Evolutionary conservation across 2,113 vertebrate species (phyloP).

Genomic region (Mormyrus lacerda): DNA sequence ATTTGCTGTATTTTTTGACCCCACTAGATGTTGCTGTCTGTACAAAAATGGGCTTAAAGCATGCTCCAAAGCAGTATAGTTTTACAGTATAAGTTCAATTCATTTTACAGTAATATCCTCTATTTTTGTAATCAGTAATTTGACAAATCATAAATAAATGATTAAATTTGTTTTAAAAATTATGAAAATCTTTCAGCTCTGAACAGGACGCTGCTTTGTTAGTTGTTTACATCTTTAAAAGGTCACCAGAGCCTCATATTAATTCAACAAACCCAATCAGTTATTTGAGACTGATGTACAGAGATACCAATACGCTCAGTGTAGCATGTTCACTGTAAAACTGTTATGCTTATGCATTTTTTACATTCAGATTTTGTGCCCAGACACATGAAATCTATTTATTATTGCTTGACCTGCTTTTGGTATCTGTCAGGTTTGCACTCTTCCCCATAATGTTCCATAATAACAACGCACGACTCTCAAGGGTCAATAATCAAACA

Average conservation of each 20-base stretch:
- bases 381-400: not conserved
- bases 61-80: not conserved
- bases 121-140: not conserved
- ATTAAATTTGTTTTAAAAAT: not conserved
- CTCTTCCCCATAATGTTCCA: constrained; percentile 19
- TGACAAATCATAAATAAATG: not conserved
- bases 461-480: not conserved
- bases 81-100: not conserved
- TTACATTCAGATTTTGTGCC: not conserved
- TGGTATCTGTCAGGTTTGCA: not conserved
- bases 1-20: not conserved
- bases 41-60: not conserved
- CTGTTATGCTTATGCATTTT: not conserved
- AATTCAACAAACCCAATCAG: not conserved
- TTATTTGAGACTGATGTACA: not conserved
- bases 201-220: not conserved
- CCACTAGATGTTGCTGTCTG: not conserved
- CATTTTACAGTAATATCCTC: not conserved
- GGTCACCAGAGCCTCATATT: not conserved
- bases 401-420: not conserved
- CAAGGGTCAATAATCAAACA: not conserved
- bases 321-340: not conserved
- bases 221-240: not conserved
- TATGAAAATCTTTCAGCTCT: not conserved
- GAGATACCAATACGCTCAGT: no score